Conservation (phyloP, 2,888 invertebrate genomes). For the Pyrgus malvae region DNA sequence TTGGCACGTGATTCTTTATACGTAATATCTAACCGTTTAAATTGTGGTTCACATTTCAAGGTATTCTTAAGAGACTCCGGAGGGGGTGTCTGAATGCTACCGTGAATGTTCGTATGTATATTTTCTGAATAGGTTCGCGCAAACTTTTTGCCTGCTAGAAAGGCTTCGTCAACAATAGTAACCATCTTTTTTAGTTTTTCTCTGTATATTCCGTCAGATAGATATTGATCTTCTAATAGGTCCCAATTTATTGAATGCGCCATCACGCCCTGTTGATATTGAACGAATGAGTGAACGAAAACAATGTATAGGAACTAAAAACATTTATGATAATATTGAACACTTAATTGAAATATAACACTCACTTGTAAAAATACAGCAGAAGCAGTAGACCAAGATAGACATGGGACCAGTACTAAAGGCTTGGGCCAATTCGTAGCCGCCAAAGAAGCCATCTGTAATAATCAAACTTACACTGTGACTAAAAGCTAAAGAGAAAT, state of each 20-base stretch:
- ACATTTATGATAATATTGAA: neutral
- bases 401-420: slow-evolving; percentile 94
- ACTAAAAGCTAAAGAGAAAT: too few species aligned
- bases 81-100: slow-evolving; percentile 34
- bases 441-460: slow-evolving; percentile 97
- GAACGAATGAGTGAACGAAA: neutral
- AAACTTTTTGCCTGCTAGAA: slow-evolving; percentile 88
- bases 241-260: slow-evolving; percentile 97
- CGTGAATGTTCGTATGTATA: slow-evolving; percentile 23
- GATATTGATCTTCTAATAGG: slow-evolving; percentile 92
- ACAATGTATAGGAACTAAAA: too few species aligned
- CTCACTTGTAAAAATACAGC: slow-evolving; percentile 94
- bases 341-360: neutral
- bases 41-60: slow-evolving; percentile 30
- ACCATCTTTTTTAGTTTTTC: slow-evolving; percentile 94
- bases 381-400: slow-evolving; percentile 98
- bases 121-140: slow-evolving; percentile 81
- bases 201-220: slow-evolving; percentile 89
- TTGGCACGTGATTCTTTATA: slow-evolving; percentile 49
- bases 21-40: slow-evolving; percentile 54
- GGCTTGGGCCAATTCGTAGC: slow-evolving; percentile 98
- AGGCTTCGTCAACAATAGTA: slow-evolving; percentile 88
- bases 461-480: slow-evolving; percentile 1
- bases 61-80: slow-evolving; percentile 31
- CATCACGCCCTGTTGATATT: slow-evolving; percentile 91